Evolutionary conservation across 2,113 vertebrate species (phyloP).

Genomic region (Platichthys stellatus): DNA sequence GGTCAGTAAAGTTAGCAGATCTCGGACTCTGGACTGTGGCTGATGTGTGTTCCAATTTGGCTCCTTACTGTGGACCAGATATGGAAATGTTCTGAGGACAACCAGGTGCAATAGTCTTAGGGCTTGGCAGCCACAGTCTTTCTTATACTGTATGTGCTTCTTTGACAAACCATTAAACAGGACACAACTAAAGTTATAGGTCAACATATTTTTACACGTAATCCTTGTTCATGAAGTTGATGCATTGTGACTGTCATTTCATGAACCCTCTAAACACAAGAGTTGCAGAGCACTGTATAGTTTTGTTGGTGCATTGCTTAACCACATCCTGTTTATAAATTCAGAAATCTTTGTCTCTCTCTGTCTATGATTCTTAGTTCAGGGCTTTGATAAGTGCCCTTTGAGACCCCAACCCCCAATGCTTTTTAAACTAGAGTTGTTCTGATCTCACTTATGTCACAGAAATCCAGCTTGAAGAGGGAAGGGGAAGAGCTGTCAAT

Average conservation of each 20-base stretch:
- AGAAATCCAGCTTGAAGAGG: too few species aligned
- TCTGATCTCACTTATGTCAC: too few species aligned
- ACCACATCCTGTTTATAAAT: not conserved
- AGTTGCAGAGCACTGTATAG: not conserved
- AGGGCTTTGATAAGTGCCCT: not conserved
- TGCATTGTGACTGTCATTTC: not conserved
- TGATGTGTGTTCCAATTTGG: slow-evolving; percentile 1
- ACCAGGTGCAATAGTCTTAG: not conserved
- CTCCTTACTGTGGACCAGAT: not conserved
- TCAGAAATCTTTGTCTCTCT: not conserved
- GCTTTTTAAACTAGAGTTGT: too few species aligned
- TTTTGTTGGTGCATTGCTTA: not conserved
- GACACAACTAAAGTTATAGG: not conserved
- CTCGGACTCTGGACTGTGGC: not conserved
- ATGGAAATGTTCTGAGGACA: not conserved
- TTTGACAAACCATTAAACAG: not conserved
- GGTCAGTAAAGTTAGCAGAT: slow-evolving; percentile 25
- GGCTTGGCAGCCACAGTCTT: not conserved
- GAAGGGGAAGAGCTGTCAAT: too few species aligned
- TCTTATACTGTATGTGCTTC: not conserved
- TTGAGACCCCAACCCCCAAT: not conserved
- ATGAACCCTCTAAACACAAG: too few species aligned
- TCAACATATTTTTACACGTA: not conserved
- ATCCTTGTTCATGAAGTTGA: not conserved
- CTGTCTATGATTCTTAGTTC: not conserved